These are phyloP conservation scores for Trichonephila clavata DNA, from an alignment of 1,140 invertebrate species.

Conservation along the genomic window DNA sequence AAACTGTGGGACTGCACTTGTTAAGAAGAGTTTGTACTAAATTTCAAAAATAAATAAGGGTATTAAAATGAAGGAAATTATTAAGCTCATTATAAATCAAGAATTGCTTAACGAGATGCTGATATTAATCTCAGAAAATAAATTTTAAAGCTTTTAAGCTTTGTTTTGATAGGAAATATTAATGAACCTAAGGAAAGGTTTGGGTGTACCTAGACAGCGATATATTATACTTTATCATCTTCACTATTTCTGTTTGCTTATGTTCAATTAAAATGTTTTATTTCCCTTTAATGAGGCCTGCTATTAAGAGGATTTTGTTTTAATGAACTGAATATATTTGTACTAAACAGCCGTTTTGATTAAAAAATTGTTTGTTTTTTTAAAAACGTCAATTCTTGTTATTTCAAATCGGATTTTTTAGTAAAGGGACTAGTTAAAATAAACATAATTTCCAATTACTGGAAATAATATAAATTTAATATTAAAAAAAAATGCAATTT, in stretches of 20 bases:
- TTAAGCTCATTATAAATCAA: slow-evolving; percentile 1
- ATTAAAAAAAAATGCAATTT: too few species aligned
- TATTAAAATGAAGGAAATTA: background rate
- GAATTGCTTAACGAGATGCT: background rate
- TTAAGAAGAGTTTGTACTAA: background rate
- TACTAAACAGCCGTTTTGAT: too few species aligned
- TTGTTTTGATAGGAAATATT: slow-evolving; percentile 16
- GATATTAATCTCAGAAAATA: slow-evolving; percentile 39
- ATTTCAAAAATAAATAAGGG: background rate
- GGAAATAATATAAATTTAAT: too few species aligned
- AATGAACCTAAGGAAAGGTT: background rate
- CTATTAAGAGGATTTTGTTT: background rate
- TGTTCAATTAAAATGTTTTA: background rate
- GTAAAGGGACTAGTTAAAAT: too few species aligned
- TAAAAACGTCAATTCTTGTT: too few species aligned
- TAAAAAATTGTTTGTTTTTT: too few species aligned
- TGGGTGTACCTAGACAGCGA: background rate
- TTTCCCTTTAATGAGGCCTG: background rate
- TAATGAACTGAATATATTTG: too few species aligned
- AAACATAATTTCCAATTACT: too few species aligned
- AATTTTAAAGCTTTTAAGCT: slow-evolving; percentile 12
- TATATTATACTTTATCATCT: background rate
- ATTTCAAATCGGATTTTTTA: too few species aligned
- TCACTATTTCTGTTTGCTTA: background rate
- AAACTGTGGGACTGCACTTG: background rate